Conservation (phyloP, 2,797 vertebrate genomes). For the Squalus acanthias region DNA sequence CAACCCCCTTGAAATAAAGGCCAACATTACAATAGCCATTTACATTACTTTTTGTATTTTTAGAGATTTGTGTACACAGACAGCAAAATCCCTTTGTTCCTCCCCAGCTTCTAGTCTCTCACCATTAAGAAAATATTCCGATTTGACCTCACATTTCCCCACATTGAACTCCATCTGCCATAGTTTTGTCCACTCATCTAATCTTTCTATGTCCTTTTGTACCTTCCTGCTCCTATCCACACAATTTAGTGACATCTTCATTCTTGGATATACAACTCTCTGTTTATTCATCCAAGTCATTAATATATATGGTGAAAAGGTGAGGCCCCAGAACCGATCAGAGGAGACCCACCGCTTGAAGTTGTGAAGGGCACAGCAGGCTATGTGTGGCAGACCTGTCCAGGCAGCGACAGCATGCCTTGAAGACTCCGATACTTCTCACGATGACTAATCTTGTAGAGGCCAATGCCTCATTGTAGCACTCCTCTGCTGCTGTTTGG, state of each 20-base stretch:
- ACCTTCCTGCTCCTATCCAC: not conserved
- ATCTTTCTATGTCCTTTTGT: not conserved
- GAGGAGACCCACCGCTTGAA: not conserved
- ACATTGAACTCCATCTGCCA: not conserved
- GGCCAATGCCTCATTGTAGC: not conserved
- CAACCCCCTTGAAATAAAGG: not conserved
- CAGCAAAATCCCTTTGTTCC: not conserved
- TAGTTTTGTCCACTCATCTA: not conserved
- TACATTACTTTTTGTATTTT: not conserved
- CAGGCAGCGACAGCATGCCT: not conserved
- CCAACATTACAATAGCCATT: not conserved
- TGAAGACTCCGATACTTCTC: not conserved
- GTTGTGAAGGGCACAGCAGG: not conserved
- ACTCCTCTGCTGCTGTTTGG: not conserved
- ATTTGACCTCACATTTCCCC: not conserved
- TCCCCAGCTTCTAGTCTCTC: not conserved
- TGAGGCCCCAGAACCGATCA: not conserved
- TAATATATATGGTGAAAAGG: not conserved
- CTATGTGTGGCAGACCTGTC: not conserved
- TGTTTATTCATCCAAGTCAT: not conserved
- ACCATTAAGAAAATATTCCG: not conserved
- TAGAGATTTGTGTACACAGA: too few species aligned
- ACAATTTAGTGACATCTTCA: not conserved
- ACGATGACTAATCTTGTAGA: not conserved
- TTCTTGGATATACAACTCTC: not conserved